Evolutionary conservation across 2,113 vertebrate genomes (phyloP).

Genomic region (Ictidomys tridecemlineatus): DNA sequence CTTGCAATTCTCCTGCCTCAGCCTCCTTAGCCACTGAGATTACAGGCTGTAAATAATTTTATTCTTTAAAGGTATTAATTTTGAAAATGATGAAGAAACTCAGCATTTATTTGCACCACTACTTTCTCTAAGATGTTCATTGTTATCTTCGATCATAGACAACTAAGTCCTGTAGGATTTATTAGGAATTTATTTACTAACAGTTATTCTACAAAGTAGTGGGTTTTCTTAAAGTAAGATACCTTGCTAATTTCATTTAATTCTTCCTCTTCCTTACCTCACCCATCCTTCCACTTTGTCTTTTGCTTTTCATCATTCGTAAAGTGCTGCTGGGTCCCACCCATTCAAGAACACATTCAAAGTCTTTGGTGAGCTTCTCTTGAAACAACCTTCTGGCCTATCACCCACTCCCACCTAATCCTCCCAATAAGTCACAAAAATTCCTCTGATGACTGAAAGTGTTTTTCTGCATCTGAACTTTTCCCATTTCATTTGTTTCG

Average conservation of each 20-base stretch:
- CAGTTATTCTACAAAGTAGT: background rate
- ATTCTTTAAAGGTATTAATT: background rate
- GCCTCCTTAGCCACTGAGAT: no score
- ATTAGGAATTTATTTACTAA: background rate
- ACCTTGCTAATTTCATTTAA: background rate
- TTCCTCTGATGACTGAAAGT: background rate
- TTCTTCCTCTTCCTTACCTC: background rate
- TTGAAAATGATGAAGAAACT: background rate
- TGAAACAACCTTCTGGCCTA: background rate
- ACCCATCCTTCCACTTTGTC: background rate
- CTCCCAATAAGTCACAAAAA: background rate
- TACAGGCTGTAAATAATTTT: background rate
- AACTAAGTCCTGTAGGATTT: background rate
- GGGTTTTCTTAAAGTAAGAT: background rate
- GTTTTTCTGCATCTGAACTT: background rate
- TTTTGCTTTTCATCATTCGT: background rate
- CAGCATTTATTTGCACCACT: background rate
- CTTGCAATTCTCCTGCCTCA: no score
- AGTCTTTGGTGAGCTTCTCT: background rate
- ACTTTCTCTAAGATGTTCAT: background rate
- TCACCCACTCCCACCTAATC: background rate
- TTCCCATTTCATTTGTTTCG: background rate
- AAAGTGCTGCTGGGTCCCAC: background rate
- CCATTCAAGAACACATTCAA: background rate
- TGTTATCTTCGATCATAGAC: constrained; percentile 19